Base-by-base conservation (phyloP, 2,797 vertebrate species). In the Sparidentex hasta region DNA sequence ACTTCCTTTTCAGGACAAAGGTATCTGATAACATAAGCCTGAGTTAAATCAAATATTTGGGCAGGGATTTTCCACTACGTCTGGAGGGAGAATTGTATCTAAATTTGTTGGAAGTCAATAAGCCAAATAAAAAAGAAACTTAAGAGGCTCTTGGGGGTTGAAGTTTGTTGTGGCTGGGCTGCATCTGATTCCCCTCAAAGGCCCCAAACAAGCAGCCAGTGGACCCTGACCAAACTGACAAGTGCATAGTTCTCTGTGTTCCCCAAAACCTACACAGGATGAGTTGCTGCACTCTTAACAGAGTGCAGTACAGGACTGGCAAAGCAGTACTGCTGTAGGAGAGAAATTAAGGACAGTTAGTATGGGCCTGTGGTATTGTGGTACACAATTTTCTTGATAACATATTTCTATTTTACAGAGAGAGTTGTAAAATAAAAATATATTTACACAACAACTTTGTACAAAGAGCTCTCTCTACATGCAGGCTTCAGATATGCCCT, bases 321-420 rank as follows among this genome's bases (percentile, higher is more conserved):
- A 99, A 97, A 99, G 98, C 98, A 99, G 98, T 99, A 99, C 98
- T 99, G 98, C 98, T 99, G 98, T 99, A 99, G 98, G 98, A 99
- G 97, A 99, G 98, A 99, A 99, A 99, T 99, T 99, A 99, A 99
- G 98, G 97, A 99, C 98, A 99, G 98, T 99, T 99, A 99, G 98
- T 99, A 99, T 98, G 98, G 97, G 98, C 98, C 98, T 97, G 97
- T 98, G 97, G 98, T 98, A 98, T 98, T 95, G 97, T 96, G 96
- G 97, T 96, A 98, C 93, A 99, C 97, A 96, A 88, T 94, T 95
- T 95, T 94, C 93, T 95, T 93, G 91, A 91, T 81, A 91, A 95
- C 94, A 95, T 96, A 95, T 95, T 95, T 95, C 90, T 95, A 95
- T 96, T 95, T 95, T 95, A 95, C 92, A 94, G 87, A 84, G 78